Percentiles rank a stretch among this genome's conserved stretches.
Evolutionary conservation across 2,888 invertebrate genomes (phyloP).

Genomic region (Hedya salicella): DNA sequence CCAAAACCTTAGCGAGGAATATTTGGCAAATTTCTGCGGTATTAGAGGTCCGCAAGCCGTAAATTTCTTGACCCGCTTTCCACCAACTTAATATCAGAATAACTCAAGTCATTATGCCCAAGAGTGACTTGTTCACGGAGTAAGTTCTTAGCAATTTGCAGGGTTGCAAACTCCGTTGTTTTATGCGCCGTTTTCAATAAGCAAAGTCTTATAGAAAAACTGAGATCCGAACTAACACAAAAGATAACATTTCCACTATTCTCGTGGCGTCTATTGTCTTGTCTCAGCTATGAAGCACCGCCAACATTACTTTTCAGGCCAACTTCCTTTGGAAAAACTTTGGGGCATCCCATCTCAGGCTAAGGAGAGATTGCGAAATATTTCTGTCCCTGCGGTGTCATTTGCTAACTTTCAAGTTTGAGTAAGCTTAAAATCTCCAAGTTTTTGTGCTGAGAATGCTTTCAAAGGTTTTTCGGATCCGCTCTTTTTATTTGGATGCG

Average conservation of each 20-base stretch:
- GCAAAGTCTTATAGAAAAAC: slow-evolving; percentile 51
- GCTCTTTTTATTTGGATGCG: slow-evolving; percentile 46
- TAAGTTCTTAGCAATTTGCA: slow-evolving; percentile 26
- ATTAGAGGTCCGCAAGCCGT: slow-evolving; percentile 16
- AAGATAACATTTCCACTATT: slow-evolving; percentile 66
- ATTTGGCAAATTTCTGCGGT: slow-evolving; percentile 22
- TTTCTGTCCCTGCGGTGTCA: slow-evolving; percentile 77
- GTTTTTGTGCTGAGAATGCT: slow-evolving; percentile 65
- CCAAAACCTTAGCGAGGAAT: slow-evolving; percentile 13
- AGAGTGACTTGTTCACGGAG: slow-evolving; percentile 26
- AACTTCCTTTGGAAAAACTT: slow-evolving; percentile 71
- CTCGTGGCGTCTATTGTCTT: slow-evolving; percentile 65
- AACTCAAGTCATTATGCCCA: slow-evolving; percentile 31
- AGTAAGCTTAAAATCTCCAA: slow-evolving; percentile 76
- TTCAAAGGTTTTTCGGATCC: slow-evolving; percentile 46
- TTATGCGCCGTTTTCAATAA: slow-evolving; percentile 46
- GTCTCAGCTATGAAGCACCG: slow-evolving; percentile 56
- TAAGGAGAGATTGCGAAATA: slow-evolving; percentile 75
- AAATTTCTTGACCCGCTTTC: slow-evolving; percentile 33
- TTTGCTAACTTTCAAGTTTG: slow-evolving; percentile 78
- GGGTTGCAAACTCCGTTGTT: slow-evolving; percentile 18
- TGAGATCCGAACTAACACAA: slow-evolving; percentile 55
- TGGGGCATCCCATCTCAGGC: slow-evolving; percentile 65
- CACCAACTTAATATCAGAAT: slow-evolving; percentile 31
- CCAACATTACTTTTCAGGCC: slow-evolving; percentile 57